Conservation (phyloP, 2,888 invertebrate species). For the Protodeltote pygarga region DNA sequence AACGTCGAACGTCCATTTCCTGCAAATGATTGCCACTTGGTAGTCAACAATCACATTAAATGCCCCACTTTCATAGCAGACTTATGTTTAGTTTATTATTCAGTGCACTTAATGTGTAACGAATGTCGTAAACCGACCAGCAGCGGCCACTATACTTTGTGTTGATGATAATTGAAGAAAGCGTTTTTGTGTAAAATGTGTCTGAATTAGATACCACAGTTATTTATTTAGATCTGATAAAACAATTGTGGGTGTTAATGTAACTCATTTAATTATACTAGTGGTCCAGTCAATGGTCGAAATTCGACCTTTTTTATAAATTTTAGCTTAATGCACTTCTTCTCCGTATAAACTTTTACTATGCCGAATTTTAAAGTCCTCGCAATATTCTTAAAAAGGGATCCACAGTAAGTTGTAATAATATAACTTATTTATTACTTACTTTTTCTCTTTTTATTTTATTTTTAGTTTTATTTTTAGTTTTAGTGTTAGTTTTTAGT, state of each 20-base stretch:
- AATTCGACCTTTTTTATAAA: too few relatives aligned
- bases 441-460: too few relatives aligned
- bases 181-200: constrained; percentile 6
- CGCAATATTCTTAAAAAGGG: too few relatives aligned
- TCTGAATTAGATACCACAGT: background rate
- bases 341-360: too few relatives aligned
- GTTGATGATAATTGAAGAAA: constrained; percentile 28
- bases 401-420: too few relatives aligned
- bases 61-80: constrained; percentile 42
- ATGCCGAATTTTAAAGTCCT: too few relatives aligned
- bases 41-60: constrained; percentile 62
- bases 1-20: constrained; percentile 59
- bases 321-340: too few relatives aligned
- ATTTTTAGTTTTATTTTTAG: too few relatives aligned
- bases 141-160: constrained; percentile 28
- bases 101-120: constrained; percentile 30
- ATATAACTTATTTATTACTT: too few relatives aligned
- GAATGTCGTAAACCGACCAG: constrained; percentile 22
- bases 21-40: constrained; percentile 63
- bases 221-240: background rate
- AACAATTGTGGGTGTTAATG: background rate
- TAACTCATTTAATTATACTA: too few relatives aligned
- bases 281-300: too few relatives aligned
- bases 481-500: too few relatives aligned
- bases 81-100: constrained; percentile 38